These are phyloP conservation scores for Acanthoscelides obtectus DNA, from an alignment of 2,888 invertebrate genomes.

Conservation along the genomic window DNA sequence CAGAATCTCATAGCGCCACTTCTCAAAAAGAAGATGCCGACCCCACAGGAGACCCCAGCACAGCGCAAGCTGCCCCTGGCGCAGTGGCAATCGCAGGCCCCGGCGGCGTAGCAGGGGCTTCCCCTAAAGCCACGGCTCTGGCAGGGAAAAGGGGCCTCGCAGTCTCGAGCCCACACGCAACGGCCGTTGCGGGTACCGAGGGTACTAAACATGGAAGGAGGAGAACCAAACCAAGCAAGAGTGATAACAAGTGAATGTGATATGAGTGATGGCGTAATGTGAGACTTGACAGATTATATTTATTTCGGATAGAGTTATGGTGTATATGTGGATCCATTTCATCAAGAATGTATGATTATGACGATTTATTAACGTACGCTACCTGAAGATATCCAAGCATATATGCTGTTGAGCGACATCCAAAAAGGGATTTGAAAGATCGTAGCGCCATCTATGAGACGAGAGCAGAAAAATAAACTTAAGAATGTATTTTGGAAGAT, in stretches of 20 bases:
- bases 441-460: no score
- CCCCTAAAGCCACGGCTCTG: conserved; percentile 49
- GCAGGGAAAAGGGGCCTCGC: conserved; percentile 50
- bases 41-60: conserved; percentile 37
- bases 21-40: background rate
- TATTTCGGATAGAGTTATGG: background rate
- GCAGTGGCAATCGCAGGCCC: conserved; percentile 51
- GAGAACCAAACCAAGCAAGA: background rate
- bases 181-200: conserved; percentile 47
- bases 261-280: background rate
- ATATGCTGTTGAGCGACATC: no score
- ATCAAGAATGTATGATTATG: no score
- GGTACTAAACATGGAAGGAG: background rate
- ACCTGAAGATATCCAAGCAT: no score
- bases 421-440: no score
- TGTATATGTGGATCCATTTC: no score
- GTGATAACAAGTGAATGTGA: background rate
- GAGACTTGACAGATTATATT: background rate
- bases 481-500: no score
- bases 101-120: conserved; percentile 50
- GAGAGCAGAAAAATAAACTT: no score
- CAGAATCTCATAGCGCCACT: background rate
- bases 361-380: no score
- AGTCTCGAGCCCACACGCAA: conserved; percentile 50
- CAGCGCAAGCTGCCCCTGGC: conserved; percentile 50